Conservation (phyloP, 2,888 invertebrate genomes). For the Latrodectus hesperus region DNA sequence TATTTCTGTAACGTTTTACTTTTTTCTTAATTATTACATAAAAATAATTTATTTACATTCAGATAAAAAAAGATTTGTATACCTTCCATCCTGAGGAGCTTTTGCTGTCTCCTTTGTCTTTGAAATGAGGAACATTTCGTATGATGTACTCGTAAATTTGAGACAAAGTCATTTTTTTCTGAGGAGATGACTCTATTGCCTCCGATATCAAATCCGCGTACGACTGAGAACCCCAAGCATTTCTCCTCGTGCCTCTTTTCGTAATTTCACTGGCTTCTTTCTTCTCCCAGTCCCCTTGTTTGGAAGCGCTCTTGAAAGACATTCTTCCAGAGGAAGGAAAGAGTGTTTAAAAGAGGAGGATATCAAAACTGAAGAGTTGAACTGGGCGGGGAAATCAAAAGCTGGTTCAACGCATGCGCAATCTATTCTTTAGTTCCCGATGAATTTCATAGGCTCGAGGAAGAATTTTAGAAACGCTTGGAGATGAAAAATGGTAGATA, state of each 20-base stretch:
- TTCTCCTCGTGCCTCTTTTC: slow-evolving; percentile 41
- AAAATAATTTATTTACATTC: not conserved
- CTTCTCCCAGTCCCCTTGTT: not conserved
- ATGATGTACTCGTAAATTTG: slow-evolving; percentile 99
- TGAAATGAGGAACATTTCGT: slow-evolving; percentile 98
- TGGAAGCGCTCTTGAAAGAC: not conserved
- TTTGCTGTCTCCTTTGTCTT: slow-evolving; percentile 99
- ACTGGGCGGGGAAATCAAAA: no score
- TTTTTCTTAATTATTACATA: not conserved
- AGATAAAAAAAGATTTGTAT: slow-evolving; percentile 8
- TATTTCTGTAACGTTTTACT: no score
- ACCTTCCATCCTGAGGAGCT: slow-evolving; percentile 98
- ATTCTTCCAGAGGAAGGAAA: not conserved
- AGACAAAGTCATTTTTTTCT: slow-evolving; percentile 94
- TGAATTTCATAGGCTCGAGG: no score
- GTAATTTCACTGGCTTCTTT: not conserved
- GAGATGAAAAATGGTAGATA: no score
- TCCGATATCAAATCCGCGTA: slow-evolving; percentile 99
- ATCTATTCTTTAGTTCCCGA: no score
- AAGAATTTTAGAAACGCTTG: no score
- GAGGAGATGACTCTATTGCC: slow-evolving; percentile 95
- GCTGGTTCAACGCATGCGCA: no score
- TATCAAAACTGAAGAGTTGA: no score
- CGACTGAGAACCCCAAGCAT: slow-evolving; percentile 79
- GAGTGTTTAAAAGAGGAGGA: no score